A percentile compares a stretch with the other conserved stretches of the same genome.
Evolutionary conservation across 2,113 vertebrate species (phyloP).

Genomic region (Marmota monax): DNA sequence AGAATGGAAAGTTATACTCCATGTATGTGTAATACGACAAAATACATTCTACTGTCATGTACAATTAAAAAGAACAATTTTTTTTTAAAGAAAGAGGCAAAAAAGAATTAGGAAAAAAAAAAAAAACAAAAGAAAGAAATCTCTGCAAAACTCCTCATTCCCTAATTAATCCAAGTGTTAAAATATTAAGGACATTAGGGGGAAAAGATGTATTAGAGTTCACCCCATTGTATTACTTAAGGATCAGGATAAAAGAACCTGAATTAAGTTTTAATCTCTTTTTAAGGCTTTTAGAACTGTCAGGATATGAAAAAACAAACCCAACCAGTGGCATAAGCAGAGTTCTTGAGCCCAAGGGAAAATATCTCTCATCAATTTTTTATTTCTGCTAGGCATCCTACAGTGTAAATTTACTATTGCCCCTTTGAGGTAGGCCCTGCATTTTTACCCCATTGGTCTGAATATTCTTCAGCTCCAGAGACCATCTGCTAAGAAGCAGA

Average conservation of each 20-base stretch:
- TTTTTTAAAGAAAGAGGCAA: no score
- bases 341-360: neutral
- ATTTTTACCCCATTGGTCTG: constrained; percentile 45
- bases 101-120: neutral
- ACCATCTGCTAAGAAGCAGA: constrained; percentile 68
- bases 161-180: neutral
- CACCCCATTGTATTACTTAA: neutral
- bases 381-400: neutral
- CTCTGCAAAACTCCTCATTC: constrained; percentile 53
- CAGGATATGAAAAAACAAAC: neutral
- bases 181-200: neutral
- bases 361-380: neutral
- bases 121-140: neutral
- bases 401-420: neutral
- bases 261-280: neutral
- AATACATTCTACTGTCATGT: no score
- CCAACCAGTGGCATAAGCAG: neutral
- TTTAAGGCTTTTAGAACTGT: neutral
- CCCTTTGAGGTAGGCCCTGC: neutral
- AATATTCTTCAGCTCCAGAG: constrained; percentile 64
- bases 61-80: no score
- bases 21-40: no score
- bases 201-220: neutral
- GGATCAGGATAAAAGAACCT: neutral
- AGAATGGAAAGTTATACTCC: no score